Evolutionary conservation across 2,797 vertebrate genomes (phyloP).

Genomic region (Smutsia gigantea): DNA sequence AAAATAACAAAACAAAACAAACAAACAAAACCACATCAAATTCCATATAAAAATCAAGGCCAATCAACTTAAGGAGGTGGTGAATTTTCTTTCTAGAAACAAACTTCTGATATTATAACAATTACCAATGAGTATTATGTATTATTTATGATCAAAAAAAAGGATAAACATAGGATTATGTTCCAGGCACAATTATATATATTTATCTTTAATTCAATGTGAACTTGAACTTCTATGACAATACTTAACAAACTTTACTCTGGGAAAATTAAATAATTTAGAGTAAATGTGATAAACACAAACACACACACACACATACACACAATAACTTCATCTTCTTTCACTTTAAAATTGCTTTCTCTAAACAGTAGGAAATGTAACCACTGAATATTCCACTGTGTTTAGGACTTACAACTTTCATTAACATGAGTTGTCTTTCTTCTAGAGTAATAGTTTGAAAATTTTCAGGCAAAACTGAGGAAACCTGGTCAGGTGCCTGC

Average conservation of each 20-base stretch:
- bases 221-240: not conserved
- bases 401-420: not conserved
- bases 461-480: not conserved
- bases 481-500: not conserved
- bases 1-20: not conserved
- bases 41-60: not conserved
- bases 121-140: not conserved
- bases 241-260: not conserved
- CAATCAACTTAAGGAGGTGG: not conserved
- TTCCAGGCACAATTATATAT: not conserved
- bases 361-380: not conserved
- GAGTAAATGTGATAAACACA: not conserved
- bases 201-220: not conserved
- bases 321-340: not conserved
- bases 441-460: conserved; percentile 6
- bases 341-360: not conserved
- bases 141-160: not conserved
- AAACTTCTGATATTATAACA: not conserved
- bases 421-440: not conserved
- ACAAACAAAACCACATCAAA: not conserved
- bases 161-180: not conserved
- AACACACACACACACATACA: too few species aligned
- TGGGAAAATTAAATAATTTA: conserved; percentile 37
- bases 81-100: not conserved
- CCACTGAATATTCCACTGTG: not conserved